Evolutionary conservation across 2,797 vertebrate species (phyloP), one percentile per base, ranked within the genome.

Genomic region (Acipenser ruthenus): DNA sequence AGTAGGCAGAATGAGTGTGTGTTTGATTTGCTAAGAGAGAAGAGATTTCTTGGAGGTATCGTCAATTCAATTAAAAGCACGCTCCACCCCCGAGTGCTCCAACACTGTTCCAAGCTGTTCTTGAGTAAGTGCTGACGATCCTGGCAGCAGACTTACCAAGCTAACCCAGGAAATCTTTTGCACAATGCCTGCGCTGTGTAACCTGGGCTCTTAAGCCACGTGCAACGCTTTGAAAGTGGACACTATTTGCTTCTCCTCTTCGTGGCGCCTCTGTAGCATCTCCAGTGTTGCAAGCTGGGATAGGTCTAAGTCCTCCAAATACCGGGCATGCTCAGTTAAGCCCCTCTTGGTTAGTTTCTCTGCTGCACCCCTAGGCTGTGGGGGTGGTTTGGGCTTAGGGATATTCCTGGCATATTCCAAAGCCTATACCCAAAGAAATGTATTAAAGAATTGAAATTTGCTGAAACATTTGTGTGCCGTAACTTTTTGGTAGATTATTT

Each of bases 341-440:
- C 18, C 71, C 13, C 66, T 70, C 18, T 69, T 67, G 23, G 73
- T 75, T 51, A 7, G 50, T 12, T 73, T 66, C 11, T 74, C 71
- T 13, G 2, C 2, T 37, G 23, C 23, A 1, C 50, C 69, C 61
- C 73, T 87, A 1, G 70, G 10, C 0, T 72, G 65, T 53, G 74
- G 66, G 37, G 67, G 70, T 8, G 71, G 66, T 63, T 83, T 87
- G 2, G 94, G 95, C 79, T 84, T 93, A 0, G 84, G 86, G 59
- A 95, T 91, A 23, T 78, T 93, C 84, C 88, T 95, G 51, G 94
- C 92, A 6, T 97, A 97, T 73, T 97, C 93, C 80, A 97, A 82
- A 7, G 93, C 93, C 95, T 96, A 53, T 65, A 71, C 23, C 23
- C 23, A 37, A 37, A 37, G 23, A 37, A 37, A 37, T 37, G 23